Percentiles rank a stretch among this genome's conserved stretches.
Conservation (phyloP, 92 coral and sea anemone species). For the Phenganax stokvisi region DNA sequence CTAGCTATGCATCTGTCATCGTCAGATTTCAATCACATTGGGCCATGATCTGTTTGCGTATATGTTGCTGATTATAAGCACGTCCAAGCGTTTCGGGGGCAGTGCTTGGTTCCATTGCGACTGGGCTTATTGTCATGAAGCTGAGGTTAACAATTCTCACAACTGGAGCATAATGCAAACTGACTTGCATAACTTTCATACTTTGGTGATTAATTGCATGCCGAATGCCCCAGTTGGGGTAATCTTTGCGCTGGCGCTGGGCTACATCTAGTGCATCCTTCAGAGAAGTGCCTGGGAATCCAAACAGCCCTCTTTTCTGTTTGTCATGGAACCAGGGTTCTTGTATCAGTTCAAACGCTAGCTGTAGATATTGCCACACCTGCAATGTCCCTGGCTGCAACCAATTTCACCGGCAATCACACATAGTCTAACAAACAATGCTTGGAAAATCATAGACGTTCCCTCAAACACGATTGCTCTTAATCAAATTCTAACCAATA, state of each 20-base stretch:
- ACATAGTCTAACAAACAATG: no score
- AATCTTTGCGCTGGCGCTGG: not conserved
- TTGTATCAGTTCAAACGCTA: not conserved
- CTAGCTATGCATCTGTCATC: not conserved
- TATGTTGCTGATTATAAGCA: not conserved
- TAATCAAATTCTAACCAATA: no score
- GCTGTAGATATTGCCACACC: conserved; percentile 10
- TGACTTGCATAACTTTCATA: not conserved
- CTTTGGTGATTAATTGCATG: not conserved
- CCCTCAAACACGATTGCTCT: no score
- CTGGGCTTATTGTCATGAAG: no score
- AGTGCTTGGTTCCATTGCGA: no score
- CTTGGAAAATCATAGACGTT: no score
- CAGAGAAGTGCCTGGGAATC: not conserved
- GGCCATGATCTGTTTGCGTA: not conserved
- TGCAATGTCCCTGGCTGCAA: conserved; percentile 12
- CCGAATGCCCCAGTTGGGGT: not conserved
- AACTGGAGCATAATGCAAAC: not conserved
- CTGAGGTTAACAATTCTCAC: not conserved
- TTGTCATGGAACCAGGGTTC: conserved; percentile 22
- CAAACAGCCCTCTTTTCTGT: not conserved
- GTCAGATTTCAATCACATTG: not conserved
- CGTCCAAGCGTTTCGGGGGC: not conserved
- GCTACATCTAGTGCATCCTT: not conserved
- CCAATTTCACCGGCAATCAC: not conserved